A percentile compares a stretch with the other conserved stretches of the same genome.
Evolutionary conservation across 1,140 invertebrate genomes (phyloP).

Genomic region (Trachymyrmex cornetzi): DNA sequence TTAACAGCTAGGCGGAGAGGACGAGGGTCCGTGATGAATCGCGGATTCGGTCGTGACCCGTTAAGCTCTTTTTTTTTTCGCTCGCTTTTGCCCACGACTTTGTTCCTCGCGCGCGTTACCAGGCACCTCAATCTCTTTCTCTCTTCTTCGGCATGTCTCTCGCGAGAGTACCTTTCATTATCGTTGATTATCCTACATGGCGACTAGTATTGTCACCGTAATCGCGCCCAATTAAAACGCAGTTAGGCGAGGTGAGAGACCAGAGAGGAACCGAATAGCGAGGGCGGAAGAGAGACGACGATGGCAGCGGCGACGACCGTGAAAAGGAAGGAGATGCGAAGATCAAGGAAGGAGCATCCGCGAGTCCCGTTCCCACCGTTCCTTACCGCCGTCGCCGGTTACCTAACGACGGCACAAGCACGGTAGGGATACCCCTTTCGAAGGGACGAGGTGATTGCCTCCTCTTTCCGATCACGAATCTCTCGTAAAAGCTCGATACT

Average conservation of each 20-base stretch:
- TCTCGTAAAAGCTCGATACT: slow-evolving; percentile 75
- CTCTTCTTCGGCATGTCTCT: slow-evolving; percentile 62
- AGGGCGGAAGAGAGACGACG: background rate
- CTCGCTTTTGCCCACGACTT: slow-evolving; percentile 15
- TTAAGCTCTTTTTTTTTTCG: slow-evolving; percentile 68
- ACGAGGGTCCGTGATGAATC: slow-evolving; percentile 61
- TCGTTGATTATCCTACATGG: slow-evolving; percentile 68
- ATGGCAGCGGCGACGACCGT: background rate
- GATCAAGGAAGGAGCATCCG: slow-evolving; percentile 14
- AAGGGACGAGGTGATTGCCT: slow-evolving; percentile 70
- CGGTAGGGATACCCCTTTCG: slow-evolving; percentile 61
- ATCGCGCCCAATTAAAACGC: slow-evolving; percentile 82
- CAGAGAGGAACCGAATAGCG: background rate
- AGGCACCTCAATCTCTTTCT: background rate
- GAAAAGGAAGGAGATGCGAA: background rate
- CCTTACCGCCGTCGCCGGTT: slow-evolving; percentile 72
- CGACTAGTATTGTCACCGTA: slow-evolving; percentile 76
- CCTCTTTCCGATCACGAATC: slow-evolving; percentile 74
- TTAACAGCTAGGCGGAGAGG: slow-evolving; percentile 7
- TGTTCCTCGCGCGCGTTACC: background rate
- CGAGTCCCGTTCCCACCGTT: slow-evolving; percentile 76
- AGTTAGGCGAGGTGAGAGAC: slow-evolving; percentile 70
- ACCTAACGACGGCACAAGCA: slow-evolving; percentile 76
- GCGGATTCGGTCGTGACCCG: slow-evolving; percentile 64
- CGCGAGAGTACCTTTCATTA: slow-evolving; percentile 67